Conservation (phyloP, 2,797 vertebrate genomes). For the Periophthalmus magnuspinnatus region DNA sequence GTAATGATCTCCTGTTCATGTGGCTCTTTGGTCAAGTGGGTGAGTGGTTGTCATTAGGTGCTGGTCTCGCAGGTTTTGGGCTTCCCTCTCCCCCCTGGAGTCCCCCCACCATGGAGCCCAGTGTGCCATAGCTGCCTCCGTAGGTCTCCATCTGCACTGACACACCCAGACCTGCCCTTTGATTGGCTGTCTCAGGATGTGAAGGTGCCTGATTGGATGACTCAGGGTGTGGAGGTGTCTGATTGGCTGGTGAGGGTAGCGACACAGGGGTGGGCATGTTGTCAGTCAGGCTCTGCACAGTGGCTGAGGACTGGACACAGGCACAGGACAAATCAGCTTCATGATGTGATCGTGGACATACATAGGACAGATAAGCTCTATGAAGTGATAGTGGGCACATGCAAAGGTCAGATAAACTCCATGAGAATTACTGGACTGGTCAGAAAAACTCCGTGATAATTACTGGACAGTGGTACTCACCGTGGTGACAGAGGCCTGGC, state of each 20-base stretch:
- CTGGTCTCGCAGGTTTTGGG: slow-evolving; percentile 4
- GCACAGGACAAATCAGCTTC: no score
- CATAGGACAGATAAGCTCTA: neutral
- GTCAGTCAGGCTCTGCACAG: slow-evolving; percentile 60
- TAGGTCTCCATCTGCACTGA: slow-evolving; percentile 63
- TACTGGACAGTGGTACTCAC: slow-evolving; percentile 41
- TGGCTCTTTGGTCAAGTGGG: neutral
- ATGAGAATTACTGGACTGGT: neutral
- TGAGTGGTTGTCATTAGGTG: neutral
- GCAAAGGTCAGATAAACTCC: neutral
- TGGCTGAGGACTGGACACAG: slow-evolving; percentile 55
- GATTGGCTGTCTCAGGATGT: neutral
- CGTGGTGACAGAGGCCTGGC: slow-evolving; percentile 61
- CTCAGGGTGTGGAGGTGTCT: neutral
- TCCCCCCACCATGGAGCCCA: slow-evolving; percentile 57
- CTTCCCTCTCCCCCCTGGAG: slow-evolving; percentile 51
- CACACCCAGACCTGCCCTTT: slow-evolving; percentile 42
- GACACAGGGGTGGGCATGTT: slow-evolving; percentile 33
- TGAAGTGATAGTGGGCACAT: neutral
- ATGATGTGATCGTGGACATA: no score
- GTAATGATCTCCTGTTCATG: no score
- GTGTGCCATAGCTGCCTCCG: slow-evolving; percentile 29
- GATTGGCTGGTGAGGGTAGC: neutral
- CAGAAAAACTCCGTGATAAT: neutral
- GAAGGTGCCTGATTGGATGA: slow-evolving; percentile 6